Base-by-base conservation (phyloP, 2,113 vertebrate species). In the Otocyon megalotis region DNA sequence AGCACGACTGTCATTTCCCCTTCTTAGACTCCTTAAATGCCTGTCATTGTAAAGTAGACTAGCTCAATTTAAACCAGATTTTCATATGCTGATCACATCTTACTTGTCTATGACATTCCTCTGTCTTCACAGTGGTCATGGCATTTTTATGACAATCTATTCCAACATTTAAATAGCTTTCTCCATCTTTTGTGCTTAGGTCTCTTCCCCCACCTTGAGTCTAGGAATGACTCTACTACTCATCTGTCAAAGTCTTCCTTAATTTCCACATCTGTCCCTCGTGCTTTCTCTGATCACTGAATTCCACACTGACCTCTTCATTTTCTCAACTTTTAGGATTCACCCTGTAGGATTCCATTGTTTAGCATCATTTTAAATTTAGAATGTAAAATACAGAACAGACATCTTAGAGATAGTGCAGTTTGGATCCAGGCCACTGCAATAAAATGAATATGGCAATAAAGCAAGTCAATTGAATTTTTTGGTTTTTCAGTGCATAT, bases 121-220 rank as follows among this genome's bases (percentile, higher is more conserved):
- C 60, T 37, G 5, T 62, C 71, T 90, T 87, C 43, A 56, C 20
- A 32, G 5, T n/a, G 43, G 22, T 62, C 58, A 53, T 69, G 56
- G 32, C 37, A 85, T n/a, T 54, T 32, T 56, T n/a, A 60, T 2
- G 22, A 88, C 37, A 95, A 22, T 32, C 35, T 17, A 74, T 48
- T 56, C 35, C 72, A 89, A 74, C 19, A 80, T 53, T 72, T 80
- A n/a, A 90, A 89, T 8, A 79, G 7, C 3, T 48, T 53, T 79
- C 50, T 77, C 19, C 9, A 1, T 63, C 1, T 56, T 69, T 74
- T 58, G 28, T 60, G 4, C 9, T 58, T 56, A 28, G 54, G 12
- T n/a, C 9, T n/a, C 7, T 24, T 58, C 43, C 15, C 15, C 3
- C 20, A 65, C 1, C 2, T 2, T 3, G 3, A 43, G 8, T 65